A percentile compares a stretch with the other conserved stretches of the same genome.
phyloP scores from a whole-genome alignment of 2,888 invertebrate genomes.

The Pocota personata region DNA sequence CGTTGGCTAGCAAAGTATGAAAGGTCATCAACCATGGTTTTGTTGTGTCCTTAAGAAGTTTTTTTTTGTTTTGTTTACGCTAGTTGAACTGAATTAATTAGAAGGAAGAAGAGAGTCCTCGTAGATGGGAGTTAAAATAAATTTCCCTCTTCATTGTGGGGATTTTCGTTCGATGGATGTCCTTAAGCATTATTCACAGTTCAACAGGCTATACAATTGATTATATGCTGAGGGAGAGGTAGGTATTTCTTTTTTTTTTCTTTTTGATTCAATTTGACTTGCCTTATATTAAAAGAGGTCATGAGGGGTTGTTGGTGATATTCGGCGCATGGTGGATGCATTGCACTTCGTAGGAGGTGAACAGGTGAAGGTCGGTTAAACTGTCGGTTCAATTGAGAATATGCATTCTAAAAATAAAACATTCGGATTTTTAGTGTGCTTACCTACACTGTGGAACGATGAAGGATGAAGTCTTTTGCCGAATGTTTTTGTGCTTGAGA shows the following conservation, averaged over 20 bases:
- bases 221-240: not conserved
- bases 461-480: not conserved
- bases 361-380: conserved; percentile 72
- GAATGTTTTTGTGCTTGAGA: not conserved
- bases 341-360: conserved; percentile 47
- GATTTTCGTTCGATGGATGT: not conserved
- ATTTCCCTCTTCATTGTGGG: not conserved
- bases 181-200: conserved; percentile 61
- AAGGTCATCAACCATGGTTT: not conserved
- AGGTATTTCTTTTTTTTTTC: not conserved
- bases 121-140: not conserved
- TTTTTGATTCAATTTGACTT: conserved; percentile 24
- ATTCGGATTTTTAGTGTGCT: not conserved
- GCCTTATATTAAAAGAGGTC: conserved; percentile 59
- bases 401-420: conserved; percentile 16
- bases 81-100: conserved; percentile 4
- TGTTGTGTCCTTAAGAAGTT: not conserved
- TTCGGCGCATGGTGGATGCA: conserved; percentile 49
- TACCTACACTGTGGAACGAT: not conserved
- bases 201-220: conserved; percentile 52
- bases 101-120: not conserved
- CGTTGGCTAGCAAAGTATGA: not conserved
- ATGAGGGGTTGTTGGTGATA: conserved; percentile 35
- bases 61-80: not conserved
- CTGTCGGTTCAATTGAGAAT: conserved; percentile 32